Evolutionary conservation across 2,888 invertebrate species (phyloP), one percentile per base, ranked within the genome.

Genomic region (Dryobota labecula): DNA sequence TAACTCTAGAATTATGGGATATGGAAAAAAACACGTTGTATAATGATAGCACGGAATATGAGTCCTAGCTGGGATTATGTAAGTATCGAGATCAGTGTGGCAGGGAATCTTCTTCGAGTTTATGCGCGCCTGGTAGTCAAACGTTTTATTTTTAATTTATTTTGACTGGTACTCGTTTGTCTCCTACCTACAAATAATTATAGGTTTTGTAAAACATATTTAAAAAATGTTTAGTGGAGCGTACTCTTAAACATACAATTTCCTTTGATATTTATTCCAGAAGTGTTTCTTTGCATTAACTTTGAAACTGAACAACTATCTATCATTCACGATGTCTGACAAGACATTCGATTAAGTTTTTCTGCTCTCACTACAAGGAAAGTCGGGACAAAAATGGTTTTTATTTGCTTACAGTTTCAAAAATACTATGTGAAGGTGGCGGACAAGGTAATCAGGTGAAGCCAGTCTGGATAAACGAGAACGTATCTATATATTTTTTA

Each of bases 341-440:
- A 67, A 1, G 75, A 27, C 60, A 47, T 51, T 56, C 73, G 15
- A 73, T 73, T 60, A 47, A 56, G 47, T 74, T 73, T 67, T 75
- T 75, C 53, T 54, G n/a, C 27, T 53, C 5, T 43, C 41, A 41
- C 11, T 68, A 27, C 70, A 36, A 27, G 73, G 68, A 75, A 74
- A 74, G 68, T 74, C 54, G 36, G 27, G 13, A 58, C 27, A 41
- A 24, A 27, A 27, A 20, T 38, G 27, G 27, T 45, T 74, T 15
- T 70, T 18, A n/a, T 45, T 47, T 30, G 2, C 3, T 18, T 53
- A 53, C n/a, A 27, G 11, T 51, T 67, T 41, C 43, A 51, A 64
- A 49, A 51, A 43, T 24, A 38, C 18, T 49, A 18, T 38, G 36
- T 18, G 5, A 58, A 24, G 20, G 24, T 27, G 27, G 20, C 0